Conservation (phyloP, 1,140 invertebrate genomes). For the Cyclargus thomasi region DNA sequence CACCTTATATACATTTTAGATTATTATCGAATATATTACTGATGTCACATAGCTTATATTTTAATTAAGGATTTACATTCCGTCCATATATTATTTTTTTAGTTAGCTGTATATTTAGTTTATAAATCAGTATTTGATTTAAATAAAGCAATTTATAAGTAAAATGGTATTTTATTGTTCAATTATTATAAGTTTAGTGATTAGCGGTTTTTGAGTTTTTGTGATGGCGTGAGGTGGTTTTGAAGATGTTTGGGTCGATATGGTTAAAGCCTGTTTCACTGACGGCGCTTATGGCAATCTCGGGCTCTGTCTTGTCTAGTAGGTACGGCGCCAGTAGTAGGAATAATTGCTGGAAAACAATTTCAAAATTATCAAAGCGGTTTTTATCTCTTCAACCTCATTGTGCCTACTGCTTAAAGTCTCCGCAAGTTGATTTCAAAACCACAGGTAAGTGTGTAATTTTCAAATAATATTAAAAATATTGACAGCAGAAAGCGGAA, state of each 20-base stretch:
- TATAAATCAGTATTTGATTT: slow-evolving; percentile 62
- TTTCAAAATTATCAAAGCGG: slow-evolving; percentile 17
- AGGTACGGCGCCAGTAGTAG: slow-evolving; percentile 76
- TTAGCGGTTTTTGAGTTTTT: slow-evolving; percentile 46
- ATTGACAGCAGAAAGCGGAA: too few species aligned
- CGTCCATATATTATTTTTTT: slow-evolving; percentile 71
- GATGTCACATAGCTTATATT: slow-evolving; percentile 30
- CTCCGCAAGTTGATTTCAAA: too few species aligned
- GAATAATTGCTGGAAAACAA: slow-evolving; percentile 72
- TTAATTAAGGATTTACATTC: slow-evolving; percentile 68
- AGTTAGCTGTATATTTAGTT: slow-evolving; percentile 69
- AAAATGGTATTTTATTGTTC: slow-evolving; percentile 6
- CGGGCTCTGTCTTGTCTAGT: slow-evolving; percentile 64
- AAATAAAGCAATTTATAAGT: slow-evolving; percentile 47
- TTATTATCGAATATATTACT: background rate
- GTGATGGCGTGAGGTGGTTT: slow-evolving; percentile 60
- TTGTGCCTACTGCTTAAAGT: too few species aligned
- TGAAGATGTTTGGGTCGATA: slow-evolving; percentile 72
- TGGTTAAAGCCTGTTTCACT: slow-evolving; percentile 64
- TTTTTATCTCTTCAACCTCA: too few species aligned
- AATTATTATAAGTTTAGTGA: slow-evolving; percentile 25
- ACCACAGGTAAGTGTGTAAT: too few species aligned
- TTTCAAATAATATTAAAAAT: too few species aligned
- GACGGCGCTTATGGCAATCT: slow-evolving; percentile 28
- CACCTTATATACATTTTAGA: background rate